Evolutionary conservation across 1,140 invertebrate species (phyloP), one percentile per base, ranked within the genome.

Genomic region (Cherax quadricarinatus): DNA sequence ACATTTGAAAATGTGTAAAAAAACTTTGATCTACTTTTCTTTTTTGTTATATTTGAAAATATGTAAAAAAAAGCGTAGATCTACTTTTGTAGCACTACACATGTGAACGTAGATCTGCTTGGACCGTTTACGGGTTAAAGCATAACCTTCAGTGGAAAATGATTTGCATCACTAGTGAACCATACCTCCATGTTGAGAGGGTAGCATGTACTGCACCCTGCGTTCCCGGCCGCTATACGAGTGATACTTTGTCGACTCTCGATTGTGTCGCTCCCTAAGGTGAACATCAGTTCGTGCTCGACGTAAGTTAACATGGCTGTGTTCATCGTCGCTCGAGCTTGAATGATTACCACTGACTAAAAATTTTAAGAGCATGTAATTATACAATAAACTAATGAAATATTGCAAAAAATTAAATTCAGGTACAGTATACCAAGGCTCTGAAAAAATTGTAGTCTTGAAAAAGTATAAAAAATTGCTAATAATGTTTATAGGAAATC

Each of bases 211-310:
- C n/a, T 87, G 85, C 48, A 48, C 16, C 48, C 70, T 24, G 5
- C 48, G 49, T 30, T 78, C 85, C n/a, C 51, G 85, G n/a, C 85
- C 85, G 41, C 49, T 53, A 21, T 78, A 87, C 6, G 85, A 87
- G 24, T 87, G 70, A 48, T 78, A 78, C 78, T 53, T 87, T 49
- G 48, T 53, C 2, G 66, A 57, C 18, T 78, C 85, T n/a, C 73
- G 85, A 12, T 51, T 49, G 5, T 24, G 62, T 18, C 85, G 16
- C 60, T 75, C 41, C n/a, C 66, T 78, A 10, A 87, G 66, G 85
- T 87, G 85, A 6, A 87, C 85, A 51, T 87, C 85, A 1, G 85
- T 87, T 5, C 73, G 70, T 53, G 85, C n/a, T 30, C 85, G 85
- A 21, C 85, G 85, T 49, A 87, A 51, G 51, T 87, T 78, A 7